These are phyloP conservation scores for Amiota minor DNA, from an alignment of 2,888 invertebrate species.

Conservation along the genomic window DNA sequence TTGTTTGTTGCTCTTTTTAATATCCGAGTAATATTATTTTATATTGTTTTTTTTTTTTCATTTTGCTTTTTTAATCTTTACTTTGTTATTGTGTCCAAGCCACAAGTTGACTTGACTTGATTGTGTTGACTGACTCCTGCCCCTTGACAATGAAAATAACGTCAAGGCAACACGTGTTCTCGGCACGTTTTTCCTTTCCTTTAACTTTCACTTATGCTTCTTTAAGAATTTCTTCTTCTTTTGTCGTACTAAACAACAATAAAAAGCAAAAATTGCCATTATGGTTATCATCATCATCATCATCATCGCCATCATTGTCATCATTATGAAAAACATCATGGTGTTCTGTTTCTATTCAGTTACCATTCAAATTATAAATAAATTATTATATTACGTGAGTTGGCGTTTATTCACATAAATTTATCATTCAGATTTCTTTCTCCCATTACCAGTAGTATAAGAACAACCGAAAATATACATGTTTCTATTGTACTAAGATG, in stretches of 20 bases:
- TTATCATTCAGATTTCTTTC: neutral
- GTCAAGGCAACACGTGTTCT: neutral
- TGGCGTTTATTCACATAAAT: constrained; percentile 30
- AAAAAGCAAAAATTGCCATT: too few relatives aligned
- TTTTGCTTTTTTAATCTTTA: neutral
- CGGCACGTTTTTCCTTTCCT: constrained; percentile 12
- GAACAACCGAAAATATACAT: too few relatives aligned
- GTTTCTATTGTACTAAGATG: too few relatives aligned
- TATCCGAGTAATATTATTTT: neutral
- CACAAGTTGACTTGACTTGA: too few relatives aligned
- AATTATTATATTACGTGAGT: constrained; percentile 50
- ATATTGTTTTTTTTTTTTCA: too few relatives aligned
- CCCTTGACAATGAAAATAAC: too few relatives aligned
- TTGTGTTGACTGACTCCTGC: too few relatives aligned
- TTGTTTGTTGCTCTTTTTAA: neutral
- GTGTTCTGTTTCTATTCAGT: neutral
- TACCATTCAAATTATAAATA: constrained; percentile 47
- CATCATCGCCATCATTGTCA: neutral
- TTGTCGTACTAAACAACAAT: too few relatives aligned
- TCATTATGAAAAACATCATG: neutral
- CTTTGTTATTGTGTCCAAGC: neutral
- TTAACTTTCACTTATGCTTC: too few relatives aligned
- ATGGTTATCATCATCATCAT: too few relatives aligned
- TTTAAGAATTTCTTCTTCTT: too few relatives aligned
- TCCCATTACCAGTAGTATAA: too few relatives aligned